phyloP scores from a whole-genome alignment of 2,888 invertebrate species.

The Drosophila meridiana region DNA sequence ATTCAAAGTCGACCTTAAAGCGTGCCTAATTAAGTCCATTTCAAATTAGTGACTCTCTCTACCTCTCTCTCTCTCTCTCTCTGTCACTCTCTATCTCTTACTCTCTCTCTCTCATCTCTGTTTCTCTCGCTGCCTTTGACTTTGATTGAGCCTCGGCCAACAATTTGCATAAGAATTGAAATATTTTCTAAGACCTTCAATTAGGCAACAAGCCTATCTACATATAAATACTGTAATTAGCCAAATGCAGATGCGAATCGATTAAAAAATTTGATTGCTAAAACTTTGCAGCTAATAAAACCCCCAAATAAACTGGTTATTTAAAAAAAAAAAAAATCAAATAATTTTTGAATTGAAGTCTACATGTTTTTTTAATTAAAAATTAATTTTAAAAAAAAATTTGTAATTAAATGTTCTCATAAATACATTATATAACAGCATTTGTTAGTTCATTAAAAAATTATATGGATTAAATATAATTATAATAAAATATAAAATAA shows the following conservation, averaged over 20 bases:
- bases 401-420: too few relatives aligned
- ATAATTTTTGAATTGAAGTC: too few relatives aligned
- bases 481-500: too few relatives aligned
- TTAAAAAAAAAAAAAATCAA: too few relatives aligned
- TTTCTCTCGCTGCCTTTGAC: conserved; percentile 18
- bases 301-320: too few relatives aligned
- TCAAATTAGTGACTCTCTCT: conserved; percentile 25
- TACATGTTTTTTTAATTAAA: too few relatives aligned
- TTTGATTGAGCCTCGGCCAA: conserved; percentile 22
- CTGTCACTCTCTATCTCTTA: too few relatives aligned
- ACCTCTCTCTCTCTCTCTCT: not conserved
- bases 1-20: conserved; percentile 50
- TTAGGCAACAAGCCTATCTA: not conserved
- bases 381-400: too few relatives aligned
- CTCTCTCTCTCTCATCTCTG: not conserved
- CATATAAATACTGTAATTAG: conserved; percentile 30
- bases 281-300: not conserved
- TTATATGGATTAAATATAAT: too few relatives aligned
- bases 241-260: conserved; percentile 25
- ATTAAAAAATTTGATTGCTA: conserved; percentile 22
- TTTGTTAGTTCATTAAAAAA: too few relatives aligned
- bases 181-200: conserved; percentile 35
- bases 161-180: conserved; percentile 68
- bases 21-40: conserved; percentile 49
- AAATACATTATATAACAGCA: too few relatives aligned